A percentile compares a stretch with the other conserved stretches of the same genome.
These are phyloP conservation scores for Liolophura sinensis DNA, from an alignment of 1,140 invertebrate genomes.

Conservation along the genomic window DNA sequence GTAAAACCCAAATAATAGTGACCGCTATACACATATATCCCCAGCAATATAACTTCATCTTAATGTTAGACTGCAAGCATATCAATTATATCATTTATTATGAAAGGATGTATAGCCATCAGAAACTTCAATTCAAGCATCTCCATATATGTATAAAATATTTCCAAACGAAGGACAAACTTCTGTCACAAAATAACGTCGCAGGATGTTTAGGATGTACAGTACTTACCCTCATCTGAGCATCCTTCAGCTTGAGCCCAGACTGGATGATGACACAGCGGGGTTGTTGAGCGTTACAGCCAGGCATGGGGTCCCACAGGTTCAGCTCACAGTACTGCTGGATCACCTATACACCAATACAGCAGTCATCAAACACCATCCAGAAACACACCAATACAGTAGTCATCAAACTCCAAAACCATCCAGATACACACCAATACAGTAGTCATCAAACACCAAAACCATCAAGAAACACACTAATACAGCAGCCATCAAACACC, in stretches of 20 bases:
- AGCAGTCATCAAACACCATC: neutral
- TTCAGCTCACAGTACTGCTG: slow-evolving; percentile 72
- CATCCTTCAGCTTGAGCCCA: slow-evolving; percentile 82
- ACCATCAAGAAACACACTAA: too few relatives aligned
- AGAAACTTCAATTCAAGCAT: too few relatives aligned
- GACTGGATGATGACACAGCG: slow-evolving; percentile 84
- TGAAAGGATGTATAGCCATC: neutral
- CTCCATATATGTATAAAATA: too few relatives aligned
- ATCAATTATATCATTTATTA: slow-evolving; percentile 1
- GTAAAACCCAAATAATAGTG: too few relatives aligned
- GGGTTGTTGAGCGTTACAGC: slow-evolving; percentile 73
- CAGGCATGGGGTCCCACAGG: slow-evolving; percentile 81
- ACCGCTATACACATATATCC: too few relatives aligned
- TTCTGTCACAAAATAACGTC: neutral
- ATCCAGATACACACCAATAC: too few relatives aligned
- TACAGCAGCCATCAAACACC: too few relatives aligned
- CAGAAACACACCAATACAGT: too few relatives aligned
- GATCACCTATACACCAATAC: slow-evolving; percentile 30
- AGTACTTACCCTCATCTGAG: slow-evolving; percentile 68
- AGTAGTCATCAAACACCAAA: too few relatives aligned
- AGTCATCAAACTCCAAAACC: too few relatives aligned
- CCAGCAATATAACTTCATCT: neutral
- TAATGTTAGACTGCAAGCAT: neutral
- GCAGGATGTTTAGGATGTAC: neutral
- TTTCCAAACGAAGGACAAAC: too few relatives aligned